Conservation (phyloP, 2,888 invertebrate genomes). For the Hanleya hanleyi region DNA sequence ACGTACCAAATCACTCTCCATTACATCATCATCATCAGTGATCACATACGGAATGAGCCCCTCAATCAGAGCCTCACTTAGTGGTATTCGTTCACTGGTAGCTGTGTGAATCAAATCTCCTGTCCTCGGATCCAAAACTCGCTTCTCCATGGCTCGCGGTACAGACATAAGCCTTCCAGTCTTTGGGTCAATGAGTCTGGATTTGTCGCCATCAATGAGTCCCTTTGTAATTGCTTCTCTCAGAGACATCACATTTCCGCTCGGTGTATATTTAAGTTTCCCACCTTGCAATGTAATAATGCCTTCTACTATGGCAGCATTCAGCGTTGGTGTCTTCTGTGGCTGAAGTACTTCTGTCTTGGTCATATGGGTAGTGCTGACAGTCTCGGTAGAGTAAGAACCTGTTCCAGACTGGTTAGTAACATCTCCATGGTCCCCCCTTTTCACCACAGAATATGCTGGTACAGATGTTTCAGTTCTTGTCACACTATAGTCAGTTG, state of each 20-base stretch:
- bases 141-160: conserved; percentile 91
- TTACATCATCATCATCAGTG: conserved; percentile 5
- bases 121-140: conserved; percentile 90
- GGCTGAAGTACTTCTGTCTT: conserved; percentile 6
- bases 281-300: conserved; percentile 50
- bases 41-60: conserved; percentile 61
- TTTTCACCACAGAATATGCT: not conserved
- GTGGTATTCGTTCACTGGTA: conserved; percentile 81
- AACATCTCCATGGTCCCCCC: not conserved
- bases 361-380: not conserved
- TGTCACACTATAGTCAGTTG: not conserved
- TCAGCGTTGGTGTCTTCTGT: conserved; percentile 33
- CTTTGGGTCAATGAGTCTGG: conserved; percentile 76
- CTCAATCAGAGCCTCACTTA: conserved; percentile 83
- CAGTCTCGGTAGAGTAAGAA: not conserved
- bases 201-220: conserved; percentile 52
- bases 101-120: conserved; percentile 79
- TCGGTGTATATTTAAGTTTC: conserved; percentile 50
- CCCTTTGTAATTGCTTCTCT: conserved; percentile 76
- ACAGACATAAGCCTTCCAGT: conserved; percentile 83
- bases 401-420: not conserved
- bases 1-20: conserved; percentile 3
- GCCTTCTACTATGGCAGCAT: conserved; percentile 49
- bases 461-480: not conserved
- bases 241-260: conserved; percentile 74